Evolutionary conservation across 2,113 vertebrate species (phyloP).

Genomic region (Arizona elegans): DNA sequence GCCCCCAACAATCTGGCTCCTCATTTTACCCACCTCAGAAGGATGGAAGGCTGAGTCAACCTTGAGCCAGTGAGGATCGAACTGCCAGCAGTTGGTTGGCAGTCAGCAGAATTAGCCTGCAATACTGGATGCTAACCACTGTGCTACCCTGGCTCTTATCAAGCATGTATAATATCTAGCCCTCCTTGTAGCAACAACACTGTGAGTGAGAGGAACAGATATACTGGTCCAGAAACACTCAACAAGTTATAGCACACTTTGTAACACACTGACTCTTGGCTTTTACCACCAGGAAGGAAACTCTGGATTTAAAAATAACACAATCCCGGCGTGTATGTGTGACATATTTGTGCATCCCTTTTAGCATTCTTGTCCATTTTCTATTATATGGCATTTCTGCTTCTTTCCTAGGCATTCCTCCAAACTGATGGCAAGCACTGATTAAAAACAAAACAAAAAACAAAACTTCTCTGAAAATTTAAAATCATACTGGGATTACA

Average conservation of each 20-base stretch:
- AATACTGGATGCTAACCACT: neutral
- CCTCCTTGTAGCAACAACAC: neutral
- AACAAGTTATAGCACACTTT: neutral
- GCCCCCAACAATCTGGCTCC: too few relatives aligned
- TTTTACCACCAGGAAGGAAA: neutral
- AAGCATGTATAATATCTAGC: neutral
- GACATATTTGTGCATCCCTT: neutral
- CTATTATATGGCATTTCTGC: neutral
- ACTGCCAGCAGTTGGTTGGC: neutral
- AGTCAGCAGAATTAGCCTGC: neutral
- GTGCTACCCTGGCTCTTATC: rapidly evolving
- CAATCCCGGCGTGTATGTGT: neutral
- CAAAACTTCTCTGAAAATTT: neutral
- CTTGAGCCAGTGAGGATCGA: neutral
- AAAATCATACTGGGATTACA: neutral
- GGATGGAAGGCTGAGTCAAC: neutral
- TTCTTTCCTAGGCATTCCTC: neutral
- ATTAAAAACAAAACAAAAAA: neutral
- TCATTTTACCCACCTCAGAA: neutral
- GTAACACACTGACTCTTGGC: neutral
- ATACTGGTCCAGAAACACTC: neutral
- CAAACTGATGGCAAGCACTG: neutral
- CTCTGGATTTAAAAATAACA: neutral
- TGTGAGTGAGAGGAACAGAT: neutral
- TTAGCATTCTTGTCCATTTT: neutral